Evolutionary conservation across 1,140 invertebrate genomes (phyloP).

Genomic region (Zaprionus nigranus): DNA sequence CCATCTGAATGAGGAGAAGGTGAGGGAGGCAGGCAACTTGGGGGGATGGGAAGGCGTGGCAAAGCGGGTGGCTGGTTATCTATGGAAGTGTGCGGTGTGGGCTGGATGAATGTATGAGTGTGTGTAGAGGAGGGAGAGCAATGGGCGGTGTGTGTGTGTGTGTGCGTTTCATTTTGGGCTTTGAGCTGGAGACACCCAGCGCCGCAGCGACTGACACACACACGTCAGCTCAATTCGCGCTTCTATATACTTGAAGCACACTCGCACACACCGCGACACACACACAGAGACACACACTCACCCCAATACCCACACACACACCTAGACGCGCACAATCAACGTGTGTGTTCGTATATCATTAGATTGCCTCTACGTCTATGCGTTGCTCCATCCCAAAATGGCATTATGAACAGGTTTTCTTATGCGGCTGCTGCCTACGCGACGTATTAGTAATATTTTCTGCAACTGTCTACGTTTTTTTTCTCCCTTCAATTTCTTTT

Average conservation of each 20-base stretch:
- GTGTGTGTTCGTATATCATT: slow-evolving; percentile 70
- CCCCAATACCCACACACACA: slow-evolving; percentile 16
- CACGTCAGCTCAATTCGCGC: slow-evolving; percentile 60
- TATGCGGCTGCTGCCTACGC: slow-evolving; percentile 64
- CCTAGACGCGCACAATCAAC: slow-evolving; percentile 11
- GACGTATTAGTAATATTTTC: slow-evolving; percentile 78
- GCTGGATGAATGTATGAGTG: slow-evolving; percentile 6
- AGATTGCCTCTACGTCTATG: slow-evolving; percentile 51
- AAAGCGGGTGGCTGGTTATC: slow-evolving; percentile 19
- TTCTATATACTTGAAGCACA: slow-evolving; percentile 52
- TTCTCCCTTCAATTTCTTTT: slow-evolving; percentile 18
- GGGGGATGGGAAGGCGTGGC: slow-evolving; percentile 9
- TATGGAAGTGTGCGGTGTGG: slow-evolving; percentile 15
- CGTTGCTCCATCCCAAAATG: slow-evolving; percentile 65
- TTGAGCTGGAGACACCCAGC: slow-evolving; percentile 53
- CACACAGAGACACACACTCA: slow-evolving; percentile 5
- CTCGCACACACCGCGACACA: slow-evolving; percentile 7
- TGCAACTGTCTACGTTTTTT: slow-evolving; percentile 61
- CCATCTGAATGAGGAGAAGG: slow-evolving; percentile 11
- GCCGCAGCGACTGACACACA: slow-evolving; percentile 31
- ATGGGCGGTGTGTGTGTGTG: not conserved
- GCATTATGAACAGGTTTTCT: slow-evolving; percentile 76
- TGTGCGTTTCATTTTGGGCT: slow-evolving; percentile 70
- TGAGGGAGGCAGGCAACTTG: not conserved
- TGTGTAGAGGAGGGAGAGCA: not conserved